A percentile compares a stretch with the other conserved stretches of the same genome.
Evolutionary conservation across 2,797 vertebrate species (phyloP).

Genomic region (Rhyacichthys aspro): DNA sequence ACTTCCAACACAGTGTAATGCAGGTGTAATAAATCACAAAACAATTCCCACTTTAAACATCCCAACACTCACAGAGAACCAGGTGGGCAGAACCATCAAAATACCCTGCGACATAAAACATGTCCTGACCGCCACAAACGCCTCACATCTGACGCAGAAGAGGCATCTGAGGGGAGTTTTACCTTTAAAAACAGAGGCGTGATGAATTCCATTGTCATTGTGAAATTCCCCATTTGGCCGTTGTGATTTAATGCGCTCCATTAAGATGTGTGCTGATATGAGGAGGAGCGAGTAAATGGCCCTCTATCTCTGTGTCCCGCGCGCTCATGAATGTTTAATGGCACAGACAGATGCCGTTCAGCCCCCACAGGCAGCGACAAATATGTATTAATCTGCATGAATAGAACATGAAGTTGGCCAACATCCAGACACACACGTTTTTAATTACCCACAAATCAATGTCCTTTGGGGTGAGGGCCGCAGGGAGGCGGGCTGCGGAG

Average conservation of each 20-base stretch:
- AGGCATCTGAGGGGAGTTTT: constrained; percentile 16
- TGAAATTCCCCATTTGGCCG: constrained; percentile 62
- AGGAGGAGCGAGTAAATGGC: constrained; percentile 38
- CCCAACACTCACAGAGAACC: not conserved
- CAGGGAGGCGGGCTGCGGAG: constrained; percentile 23
- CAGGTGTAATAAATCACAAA: not conserved
- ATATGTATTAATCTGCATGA: constrained; percentile 85
- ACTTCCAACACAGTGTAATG: not conserved
- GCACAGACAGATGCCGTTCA: constrained; percentile 77
- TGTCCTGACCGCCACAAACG: constrained; percentile 10
- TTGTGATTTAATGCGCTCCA: constrained; percentile 67
- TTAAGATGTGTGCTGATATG: constrained; percentile 70
- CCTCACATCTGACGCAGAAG: constrained; percentile 17
- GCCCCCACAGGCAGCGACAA: constrained; percentile 75
- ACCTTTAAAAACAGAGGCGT: constrained; percentile 54
- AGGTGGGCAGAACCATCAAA: not conserved
- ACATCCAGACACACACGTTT: constrained; percentile 72
- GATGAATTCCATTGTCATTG: constrained; percentile 66
- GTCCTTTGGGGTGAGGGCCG: constrained; percentile 54
- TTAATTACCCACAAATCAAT: constrained; percentile 81
- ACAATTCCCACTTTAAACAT: not conserved
- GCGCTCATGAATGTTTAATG: constrained; percentile 82
- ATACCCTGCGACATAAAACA: constrained; percentile 1
- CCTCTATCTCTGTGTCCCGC: constrained; percentile 57
- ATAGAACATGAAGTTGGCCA: constrained; percentile 81